Base-by-base conservation (phyloP, 2,797 vertebrate species). In the Acipenser transmontanus region DNA sequence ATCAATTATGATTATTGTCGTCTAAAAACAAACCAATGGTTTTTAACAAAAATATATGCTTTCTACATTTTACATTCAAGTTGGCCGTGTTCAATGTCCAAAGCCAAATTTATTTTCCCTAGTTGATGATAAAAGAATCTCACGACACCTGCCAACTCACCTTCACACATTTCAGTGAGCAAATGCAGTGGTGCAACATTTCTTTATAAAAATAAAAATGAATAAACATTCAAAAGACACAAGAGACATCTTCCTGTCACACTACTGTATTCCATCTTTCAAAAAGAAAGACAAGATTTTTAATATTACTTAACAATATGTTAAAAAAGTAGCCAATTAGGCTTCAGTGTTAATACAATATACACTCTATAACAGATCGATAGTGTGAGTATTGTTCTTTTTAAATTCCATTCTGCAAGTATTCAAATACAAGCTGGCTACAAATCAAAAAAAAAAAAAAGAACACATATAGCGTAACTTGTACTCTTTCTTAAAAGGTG, bases 291-390 rank as follows among this genome's bases (percentile, higher is more conserved):
- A 97, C 93, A 97, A 95, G 94, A 96, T 91, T 97, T 84, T 98
- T 96, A 97, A 98, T 99, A 98, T 97, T 95, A 97, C 95, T 99
- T 98, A 99, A 98, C 96, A 99, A 98, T 98, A 98, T 98, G 96
- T 99, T 98, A 98, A 99, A 34, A 95, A 98, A 95, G 96, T 96
- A 96, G 95, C 95, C 96, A 90, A 91, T 92, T 90, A 90, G 95
- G 95, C 97, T 93, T 97, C 94, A 95, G 93, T 98, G 96, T 99
- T 98, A 98, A 97, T 97, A 95, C 95, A 97, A 94, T 94, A 94
- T 91, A 98, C 95, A 94, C 93, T 94, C 95, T 94, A 93, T 93
- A 93, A 97, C 94, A 93, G 93, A 93, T 92, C 83, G 91, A 95
- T 91, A 94, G 94, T 93, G 93, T 92, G 93, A 96, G 93, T 90